Conservation (phyloP, 2,888 invertebrate genomes). For the Hydroisotoma schaefferi region DNA sequence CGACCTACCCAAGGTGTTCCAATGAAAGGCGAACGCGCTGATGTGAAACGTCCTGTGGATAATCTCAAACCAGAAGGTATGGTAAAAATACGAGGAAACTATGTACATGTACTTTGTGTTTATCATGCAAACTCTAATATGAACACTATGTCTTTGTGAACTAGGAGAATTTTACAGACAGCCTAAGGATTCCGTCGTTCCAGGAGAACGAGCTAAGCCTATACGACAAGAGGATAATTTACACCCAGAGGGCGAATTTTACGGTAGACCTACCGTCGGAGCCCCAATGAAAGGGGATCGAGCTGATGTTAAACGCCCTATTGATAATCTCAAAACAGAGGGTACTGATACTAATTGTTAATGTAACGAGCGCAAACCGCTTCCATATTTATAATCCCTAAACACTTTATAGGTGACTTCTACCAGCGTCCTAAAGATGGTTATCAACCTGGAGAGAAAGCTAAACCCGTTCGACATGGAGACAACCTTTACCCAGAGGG, state of each 20-base stretch:
- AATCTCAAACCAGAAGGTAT: slow-evolving; percentile 60
- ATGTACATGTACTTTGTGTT: slow-evolving; percentile 52
- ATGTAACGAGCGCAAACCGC: not conserved
- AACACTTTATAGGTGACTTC: slow-evolving; percentile 59
- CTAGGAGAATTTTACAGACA: slow-evolving; percentile 51
- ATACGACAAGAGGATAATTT: slow-evolving; percentile 59
- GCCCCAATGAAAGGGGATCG: slow-evolving; percentile 58
- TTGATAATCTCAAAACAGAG: slow-evolving; percentile 55
- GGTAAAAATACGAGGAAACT: slow-evolving; percentile 57
- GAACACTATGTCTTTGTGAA: no score
- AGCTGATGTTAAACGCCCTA: slow-evolving; percentile 55
- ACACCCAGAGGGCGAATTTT: slow-evolving; percentile 58
- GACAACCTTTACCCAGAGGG: slow-evolving; percentile 58
- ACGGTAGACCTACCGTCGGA: slow-evolving; percentile 23
- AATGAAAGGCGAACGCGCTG: slow-evolving; percentile 47
- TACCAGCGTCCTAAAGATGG: slow-evolving; percentile 56
- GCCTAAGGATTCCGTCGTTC: slow-evolving; percentile 35
- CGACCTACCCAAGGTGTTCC: slow-evolving; percentile 15
- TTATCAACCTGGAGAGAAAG: slow-evolving; percentile 54
- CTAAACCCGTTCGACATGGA: slow-evolving; percentile 50
- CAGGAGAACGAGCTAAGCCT: slow-evolving; percentile 52
- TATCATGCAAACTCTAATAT: no score
- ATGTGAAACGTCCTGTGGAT: slow-evolving; percentile 56
- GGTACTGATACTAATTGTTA: slow-evolving; percentile 50
- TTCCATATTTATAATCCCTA: no score